Evolutionary conservation across 37 sponge, comb jelly and placozoan species (phyloP).

Genomic region (Sycon ciliatum): DNA sequence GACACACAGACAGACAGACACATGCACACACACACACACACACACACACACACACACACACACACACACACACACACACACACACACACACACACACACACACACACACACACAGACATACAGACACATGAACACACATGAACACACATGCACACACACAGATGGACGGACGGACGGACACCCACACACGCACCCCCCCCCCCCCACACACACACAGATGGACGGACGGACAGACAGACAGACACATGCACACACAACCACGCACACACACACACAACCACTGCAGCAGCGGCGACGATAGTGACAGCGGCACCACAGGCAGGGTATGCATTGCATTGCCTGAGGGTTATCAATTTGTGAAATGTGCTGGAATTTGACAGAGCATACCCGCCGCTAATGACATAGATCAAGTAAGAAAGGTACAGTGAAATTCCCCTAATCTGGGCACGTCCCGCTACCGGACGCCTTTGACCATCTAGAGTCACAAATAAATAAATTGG

Average conservation of each 20-base stretch:
- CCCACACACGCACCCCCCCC: constrained; percentile 10
- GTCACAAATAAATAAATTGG: too few relatives aligned
- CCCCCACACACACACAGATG: background rate
- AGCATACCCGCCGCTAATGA: too few relatives aligned
- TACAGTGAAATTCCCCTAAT: too few relatives aligned
- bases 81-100: constrained; percentile 20
- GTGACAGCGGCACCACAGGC: background rate
- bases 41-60: constrained; percentile 22
- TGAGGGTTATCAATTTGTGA: too few relatives aligned
- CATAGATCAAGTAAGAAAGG: too few relatives aligned
- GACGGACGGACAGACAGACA: background rate
- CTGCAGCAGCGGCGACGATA: background rate
- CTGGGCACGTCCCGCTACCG: too few relatives aligned
- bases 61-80: constrained; percentile 23
- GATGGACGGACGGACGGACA: background rate
- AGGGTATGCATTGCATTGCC: background rate
- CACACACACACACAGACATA: constrained; percentile 2
- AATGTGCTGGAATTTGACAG: too few relatives aligned
- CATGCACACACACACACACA: background rate
- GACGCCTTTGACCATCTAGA: too few relatives aligned
- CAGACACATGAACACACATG: constrained; percentile 2
- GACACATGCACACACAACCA: background rate
- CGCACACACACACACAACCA: background rate
- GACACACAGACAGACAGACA: background rate
- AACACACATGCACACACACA: background rate